These are phyloP conservation scores for Neosilurus hyrtlii DNA, from an alignment of 2,797 vertebrate species.

Conservation along the genomic window DNA sequence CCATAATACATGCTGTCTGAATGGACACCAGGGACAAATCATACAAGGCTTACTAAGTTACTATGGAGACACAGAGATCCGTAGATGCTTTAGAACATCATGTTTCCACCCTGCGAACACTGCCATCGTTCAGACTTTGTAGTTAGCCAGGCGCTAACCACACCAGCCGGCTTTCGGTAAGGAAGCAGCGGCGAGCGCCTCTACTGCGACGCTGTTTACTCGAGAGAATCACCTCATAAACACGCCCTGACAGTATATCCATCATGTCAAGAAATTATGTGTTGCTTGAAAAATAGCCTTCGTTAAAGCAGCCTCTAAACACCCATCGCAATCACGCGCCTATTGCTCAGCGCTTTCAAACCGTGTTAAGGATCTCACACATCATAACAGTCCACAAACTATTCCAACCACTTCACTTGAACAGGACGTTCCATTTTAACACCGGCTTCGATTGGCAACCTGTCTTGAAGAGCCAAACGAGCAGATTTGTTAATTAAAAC, in stretches of 20 bases:
- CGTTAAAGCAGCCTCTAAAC: constrained; percentile 59
- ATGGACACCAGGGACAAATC: constrained; percentile 57
- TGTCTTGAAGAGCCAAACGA: constrained; percentile 11
- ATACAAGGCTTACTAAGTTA: constrained; percentile 71
- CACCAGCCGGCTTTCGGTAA: constrained; percentile 21
- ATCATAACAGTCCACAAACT: constrained; percentile 41
- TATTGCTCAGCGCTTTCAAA: constrained; percentile 51
- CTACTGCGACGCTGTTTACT: constrained; percentile 40
- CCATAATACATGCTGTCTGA: constrained; percentile 59
- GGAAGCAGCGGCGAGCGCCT: constrained; percentile 29
- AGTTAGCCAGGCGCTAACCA: not conserved
- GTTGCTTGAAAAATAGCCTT: constrained; percentile 59
- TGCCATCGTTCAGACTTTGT: constrained; percentile 8
- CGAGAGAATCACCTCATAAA: constrained; percentile 56
- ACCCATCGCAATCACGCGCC: constrained; percentile 51
- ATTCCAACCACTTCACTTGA: constrained; percentile 31
- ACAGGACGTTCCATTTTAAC: constrained; percentile 36
- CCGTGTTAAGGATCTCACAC: constrained; percentile 50
- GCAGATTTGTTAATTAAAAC: constrained; percentile 11
- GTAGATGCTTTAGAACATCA: not conserved
- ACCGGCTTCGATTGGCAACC: constrained; percentile 14
- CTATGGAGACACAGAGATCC: constrained; percentile 64
- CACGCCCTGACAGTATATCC: constrained; percentile 56
- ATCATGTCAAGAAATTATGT: constrained; percentile 56
- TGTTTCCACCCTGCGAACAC: constrained; percentile 1